Evolutionary conservation across 2,113 vertebrate genomes (phyloP), one percentile per base, ranked within the genome.

Genomic region (Onychostoma macrolepis): DNA sequence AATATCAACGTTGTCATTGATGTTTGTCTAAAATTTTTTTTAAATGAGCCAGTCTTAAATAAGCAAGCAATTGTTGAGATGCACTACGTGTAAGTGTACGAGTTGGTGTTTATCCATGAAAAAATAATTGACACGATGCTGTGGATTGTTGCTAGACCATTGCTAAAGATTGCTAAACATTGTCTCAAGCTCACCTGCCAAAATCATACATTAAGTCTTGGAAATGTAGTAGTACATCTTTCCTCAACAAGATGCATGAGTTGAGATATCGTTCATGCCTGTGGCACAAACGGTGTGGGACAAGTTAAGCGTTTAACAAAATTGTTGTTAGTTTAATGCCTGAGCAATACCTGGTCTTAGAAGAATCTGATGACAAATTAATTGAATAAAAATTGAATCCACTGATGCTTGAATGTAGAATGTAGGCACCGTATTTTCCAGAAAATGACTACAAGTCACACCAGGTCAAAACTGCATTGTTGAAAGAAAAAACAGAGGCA

Each of bases 231-330:
- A 15, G 28, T 65, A 30, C 26, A 30, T 30, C 63, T 67, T 67
- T 65, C 63, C 63, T 65, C 63, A 28, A 7, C 26, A 30, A 15
- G 11, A 67, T 12, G 26, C 63, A 15, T 15, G 63, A 67, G 28
- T 67, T 30, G 26, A 15, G 63, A 26, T 67, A 67, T 67, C 5
- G 13, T 28, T 67, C 26, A 67, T 15, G 63, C 26, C 63, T 30
- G 28, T 15, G 30, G 63, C 63, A 30, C 63, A 67, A 67, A 67
- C 5, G 26, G 63, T 67, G 26, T 12, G 26, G 63, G 26, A 67
- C 63, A 67, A 30, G 63, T 65, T 65, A 28, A 28, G 63, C 26
- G 30, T 67, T 67, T 67, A 67, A 65, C 61, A 65, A 65, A 65
- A 65, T 65, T 2, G 61, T 28, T 65, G 28, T 65, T 13, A 28